A percentile compares a stretch with the other conserved stretches of the same genome.
phyloP scores from a whole-genome alignment of 2,113 vertebrate species.

The Leptosomus discolor region DNA sequence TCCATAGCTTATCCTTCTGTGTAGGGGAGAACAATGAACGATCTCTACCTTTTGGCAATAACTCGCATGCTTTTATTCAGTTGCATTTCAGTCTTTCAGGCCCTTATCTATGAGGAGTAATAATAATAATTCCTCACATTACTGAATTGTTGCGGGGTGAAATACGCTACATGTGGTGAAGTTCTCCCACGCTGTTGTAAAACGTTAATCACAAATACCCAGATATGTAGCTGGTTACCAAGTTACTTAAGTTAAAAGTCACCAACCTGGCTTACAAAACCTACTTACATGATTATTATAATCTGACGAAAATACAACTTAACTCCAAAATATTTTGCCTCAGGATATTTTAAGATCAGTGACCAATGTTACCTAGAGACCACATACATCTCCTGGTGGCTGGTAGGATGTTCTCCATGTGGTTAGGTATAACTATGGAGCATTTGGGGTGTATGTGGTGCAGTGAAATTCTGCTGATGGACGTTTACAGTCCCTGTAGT shows the following conservation, averaged over 20 bases:
- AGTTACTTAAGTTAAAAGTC: neutral
- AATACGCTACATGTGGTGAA: neutral
- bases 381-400: neutral
- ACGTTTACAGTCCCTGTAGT: neutral
- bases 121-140: neutral
- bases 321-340: neutral
- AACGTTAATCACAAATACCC: neutral
- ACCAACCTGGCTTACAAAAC: neutral
- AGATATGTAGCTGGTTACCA: neutral
- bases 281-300: neutral
- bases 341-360: neutral
- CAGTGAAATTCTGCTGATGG: neutral
- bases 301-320: constrained; percentile 8
- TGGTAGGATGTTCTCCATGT: neutral
- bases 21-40: neutral
- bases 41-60: neutral
- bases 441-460: neutral
- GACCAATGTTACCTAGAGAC: neutral
- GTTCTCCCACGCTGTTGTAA: neutral
- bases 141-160: neutral
- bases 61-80: neutral
- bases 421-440: neutral
- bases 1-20: neutral
- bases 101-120: neutral
- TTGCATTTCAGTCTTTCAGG: neutral